Evolutionary conservation across 2,888 invertebrate genomes (phyloP).

Genomic region (Asteroscopus sphinx): DNA sequence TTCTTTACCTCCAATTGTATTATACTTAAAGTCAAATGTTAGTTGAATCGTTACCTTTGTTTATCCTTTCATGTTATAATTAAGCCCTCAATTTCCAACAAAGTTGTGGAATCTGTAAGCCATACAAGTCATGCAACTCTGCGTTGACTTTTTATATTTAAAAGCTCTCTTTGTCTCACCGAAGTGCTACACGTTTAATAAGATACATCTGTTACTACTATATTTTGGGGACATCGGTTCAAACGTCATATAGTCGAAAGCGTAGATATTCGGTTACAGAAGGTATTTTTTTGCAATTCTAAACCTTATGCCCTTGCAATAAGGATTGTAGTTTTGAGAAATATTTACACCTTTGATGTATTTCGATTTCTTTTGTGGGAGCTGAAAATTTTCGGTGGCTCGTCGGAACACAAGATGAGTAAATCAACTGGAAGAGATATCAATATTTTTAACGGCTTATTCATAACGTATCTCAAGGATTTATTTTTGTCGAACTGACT

Average conservation of each 20-base stretch:
- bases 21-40: slow-evolving; percentile 4
- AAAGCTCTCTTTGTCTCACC: slow-evolving; percentile 68
- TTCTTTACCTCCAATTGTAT: slow-evolving; percentile 12
- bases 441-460: slow-evolving; percentile 57
- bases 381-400: slow-evolving; percentile 53
- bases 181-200: slow-evolving; percentile 68
- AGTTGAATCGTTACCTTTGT: slow-evolving; percentile 26
- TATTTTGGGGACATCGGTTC: slow-evolving; percentile 73
- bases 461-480: slow-evolving; percentile 39
- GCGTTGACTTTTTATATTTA: slow-evolving; percentile 64
- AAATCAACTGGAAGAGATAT: slow-evolving; percentile 50
- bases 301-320: slow-evolving; percentile 45
- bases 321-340: slow-evolving; percentile 29
- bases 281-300: slow-evolving; percentile 41
- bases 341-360: slow-evolving; percentile 56
- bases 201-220: slow-evolving; percentile 77
- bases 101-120: slow-evolving; percentile 59
- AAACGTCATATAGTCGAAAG: slow-evolving; percentile 70
- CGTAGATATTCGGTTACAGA: slow-evolving; percentile 69
- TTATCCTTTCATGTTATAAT: slow-evolving; percentile 37
- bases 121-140: slow-evolving; percentile 57
- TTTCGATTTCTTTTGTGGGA: slow-evolving; percentile 50
- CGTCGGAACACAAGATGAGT: slow-evolving; percentile 54
- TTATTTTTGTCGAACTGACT: slow-evolving; percentile 16
- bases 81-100: slow-evolving; percentile 46